Base-by-base conservation (phyloP, 1,140 invertebrate species). In the Tetraneura akinire region DNA sequence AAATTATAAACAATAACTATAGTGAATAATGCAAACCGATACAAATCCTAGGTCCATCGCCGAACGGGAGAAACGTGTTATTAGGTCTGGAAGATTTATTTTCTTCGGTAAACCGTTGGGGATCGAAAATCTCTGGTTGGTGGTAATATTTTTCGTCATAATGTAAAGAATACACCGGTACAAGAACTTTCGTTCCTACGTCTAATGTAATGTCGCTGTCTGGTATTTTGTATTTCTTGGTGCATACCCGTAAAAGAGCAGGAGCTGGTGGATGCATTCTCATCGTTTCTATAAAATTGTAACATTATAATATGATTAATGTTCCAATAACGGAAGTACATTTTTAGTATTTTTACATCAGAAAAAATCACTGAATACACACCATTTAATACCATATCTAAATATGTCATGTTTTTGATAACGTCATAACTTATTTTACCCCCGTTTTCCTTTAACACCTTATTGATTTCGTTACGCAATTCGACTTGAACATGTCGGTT, bases 11-110 rank as follows among this genome's bases (percentile, higher is more conserved):
- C n/a, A 37, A 37, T n/a, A n/a, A n/a, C n/a, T n/a, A 37, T 4
- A 37, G 32, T n/a, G n/a, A n/a, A n/a, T n/a, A n/a, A n/a, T n/a
- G n/a, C n/a, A n/a, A n/a, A 90, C 92, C 92, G 82, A 94, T 93
- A 84, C 92, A 94, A 84, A 89, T 91, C 60, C 92, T 88, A 0
- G 91, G 90, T 13, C 93, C 93, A 68, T 91, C 89, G 1, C 92
- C 93, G 83, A 96, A 96, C 0, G 94, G 92, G 45, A 93, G 84
- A 84, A 90, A 94, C 0, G 89, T 80, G 71, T 82, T 85, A 11
- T 60, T 84, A 80, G 82, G 87, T 16, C 88, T 82, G 14, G 81
- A 81, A n/a, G 76, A 60, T 14, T 82, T 49, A 71, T 87, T 87
- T 81, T 90, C 89, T 8, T 86, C 84, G 10, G 86, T 81, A 83